Evolutionary conservation across 2,797 vertebrate species (phyloP).

Genomic region (Spatula clypeata): DNA sequence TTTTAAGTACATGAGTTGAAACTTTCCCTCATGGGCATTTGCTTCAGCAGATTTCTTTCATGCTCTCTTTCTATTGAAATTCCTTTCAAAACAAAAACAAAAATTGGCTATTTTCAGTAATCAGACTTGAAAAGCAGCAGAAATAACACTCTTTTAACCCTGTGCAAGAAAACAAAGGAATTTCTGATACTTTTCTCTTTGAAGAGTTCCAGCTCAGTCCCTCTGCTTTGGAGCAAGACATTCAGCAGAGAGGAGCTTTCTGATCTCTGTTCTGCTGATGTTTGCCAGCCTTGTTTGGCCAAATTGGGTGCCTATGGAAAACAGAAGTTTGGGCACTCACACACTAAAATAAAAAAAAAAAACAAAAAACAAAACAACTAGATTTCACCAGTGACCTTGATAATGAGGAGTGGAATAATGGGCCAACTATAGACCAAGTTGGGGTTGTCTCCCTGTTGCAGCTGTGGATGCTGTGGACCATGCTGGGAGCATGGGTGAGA

Average conservation of each 20-base stretch:
- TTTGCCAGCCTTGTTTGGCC: background rate
- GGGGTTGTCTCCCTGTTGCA: background rate
- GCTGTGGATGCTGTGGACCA: background rate
- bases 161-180: constrained; percentile 45
- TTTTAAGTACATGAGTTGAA: background rate
- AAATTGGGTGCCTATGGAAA: background rate
- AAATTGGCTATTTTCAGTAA: constrained; percentile 35
- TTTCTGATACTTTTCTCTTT: constrained; percentile 49
- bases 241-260: constrained; percentile 10
- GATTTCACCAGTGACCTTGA: background rate
- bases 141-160: constrained; percentile 54
- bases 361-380: background rate
- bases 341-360: accelerated
- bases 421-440: accelerated
- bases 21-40: background rate
- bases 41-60: constrained; percentile 15
- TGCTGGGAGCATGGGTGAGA: background rate
- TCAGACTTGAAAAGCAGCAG: constrained; percentile 38
- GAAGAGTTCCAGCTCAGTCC: background rate
- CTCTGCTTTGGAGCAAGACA: background rate
- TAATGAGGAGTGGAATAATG: background rate
- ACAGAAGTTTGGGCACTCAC: background rate
- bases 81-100: constrained; percentile 6
- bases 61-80: constrained; percentile 32
- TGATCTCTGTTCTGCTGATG: background rate